These are phyloP conservation scores for Embidobia sp. DNA, from an alignment of 2,888 invertebrate species.

Conservation along the genomic window DNA sequence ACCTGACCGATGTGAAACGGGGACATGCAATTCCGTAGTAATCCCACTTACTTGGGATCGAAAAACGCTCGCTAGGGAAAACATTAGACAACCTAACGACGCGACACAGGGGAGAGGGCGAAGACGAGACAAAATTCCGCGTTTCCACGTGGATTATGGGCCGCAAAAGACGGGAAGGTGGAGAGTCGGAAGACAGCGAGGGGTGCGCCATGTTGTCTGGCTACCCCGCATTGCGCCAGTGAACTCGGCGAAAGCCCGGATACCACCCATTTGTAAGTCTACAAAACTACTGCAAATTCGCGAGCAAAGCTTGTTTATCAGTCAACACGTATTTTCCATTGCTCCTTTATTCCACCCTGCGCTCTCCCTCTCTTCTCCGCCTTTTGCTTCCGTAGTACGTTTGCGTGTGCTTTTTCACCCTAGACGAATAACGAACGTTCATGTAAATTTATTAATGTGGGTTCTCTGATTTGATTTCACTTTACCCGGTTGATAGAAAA, in stretches of 20 bases:
- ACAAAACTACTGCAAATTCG: conserved; percentile 53
- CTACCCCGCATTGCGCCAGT: conserved; percentile 80
- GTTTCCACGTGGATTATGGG: conserved; percentile 58
- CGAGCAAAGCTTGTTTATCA: conserved; percentile 52
- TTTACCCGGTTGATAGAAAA: too few species aligned
- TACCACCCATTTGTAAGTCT: conserved; percentile 60
- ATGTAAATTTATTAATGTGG: too few species aligned
- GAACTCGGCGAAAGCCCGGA: conserved; percentile 76
- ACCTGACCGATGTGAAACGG: conserved; percentile 14
- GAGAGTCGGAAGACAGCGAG: conserved; percentile 55
- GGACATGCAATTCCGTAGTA: conserved; percentile 13
- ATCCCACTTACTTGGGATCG: conserved; percentile 12
- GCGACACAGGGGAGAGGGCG: conserved; percentile 6
- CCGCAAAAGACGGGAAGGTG: conserved; percentile 42
- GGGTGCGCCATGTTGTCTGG: conserved; percentile 79
- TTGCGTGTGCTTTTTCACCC: conserved; percentile 1
- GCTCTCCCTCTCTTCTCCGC: conserved; percentile 3
- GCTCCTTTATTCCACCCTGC: conserved; percentile 7
- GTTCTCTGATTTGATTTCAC: too few species aligned
- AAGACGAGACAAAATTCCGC: conserved; percentile 44
- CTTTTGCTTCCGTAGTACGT: conserved; percentile 10
- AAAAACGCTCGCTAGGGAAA: conserved; percentile 26
- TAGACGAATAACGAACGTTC: conserved; percentile 23
- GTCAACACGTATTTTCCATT: conserved; percentile 40
- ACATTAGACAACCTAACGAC: conserved; percentile 15